Evolutionary conservation across 1,140 invertebrate genomes (phyloP).

Genomic region (Euwallacea similis): DNA sequence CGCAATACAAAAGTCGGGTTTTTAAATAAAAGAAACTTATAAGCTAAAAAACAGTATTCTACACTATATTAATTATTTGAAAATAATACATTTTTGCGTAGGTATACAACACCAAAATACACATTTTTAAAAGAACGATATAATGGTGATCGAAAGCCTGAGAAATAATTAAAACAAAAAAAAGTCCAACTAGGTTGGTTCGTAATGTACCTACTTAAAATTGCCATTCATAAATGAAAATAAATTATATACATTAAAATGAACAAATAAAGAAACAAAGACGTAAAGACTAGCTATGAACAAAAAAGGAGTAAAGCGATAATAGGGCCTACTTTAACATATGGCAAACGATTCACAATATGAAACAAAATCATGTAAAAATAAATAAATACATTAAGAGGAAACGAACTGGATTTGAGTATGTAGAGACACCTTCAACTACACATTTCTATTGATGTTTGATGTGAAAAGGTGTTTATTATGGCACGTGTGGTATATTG

Average conservation of each 20-base stretch:
- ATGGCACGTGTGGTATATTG: conserved; percentile 36
- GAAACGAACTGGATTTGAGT: not conserved
- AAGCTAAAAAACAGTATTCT: not conserved
- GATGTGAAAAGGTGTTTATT: conserved; percentile 15
- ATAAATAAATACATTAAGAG: conserved; percentile 4
- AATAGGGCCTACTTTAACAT: conserved; percentile 27
- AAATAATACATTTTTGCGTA: not conserved
- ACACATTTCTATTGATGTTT: conserved; percentile 1
- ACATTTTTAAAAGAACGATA: conserved; percentile 6
- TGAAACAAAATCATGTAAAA: conserved; percentile 1
- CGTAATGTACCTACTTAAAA: conserved; percentile 14
- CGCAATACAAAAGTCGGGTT: not conserved
- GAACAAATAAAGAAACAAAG: conserved; percentile 22
- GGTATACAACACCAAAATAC: not conserved
- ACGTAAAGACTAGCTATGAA: conserved; percentile 38
- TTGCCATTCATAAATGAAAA: not conserved
- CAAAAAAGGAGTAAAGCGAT: conserved; percentile 27
- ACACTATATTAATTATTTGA: not conserved
- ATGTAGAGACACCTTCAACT: not conserved
- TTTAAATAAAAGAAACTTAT: conserved; percentile 9
- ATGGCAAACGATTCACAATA: conserved; percentile 41
- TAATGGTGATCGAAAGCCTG: not conserved
- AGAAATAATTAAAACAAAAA: conserved; percentile 11
- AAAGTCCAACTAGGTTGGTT: conserved; percentile 25
- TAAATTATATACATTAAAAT: conserved; percentile 26